Base-by-base conservation (phyloP, 2,113 vertebrate species). In the Numida meleagris region DNA sequence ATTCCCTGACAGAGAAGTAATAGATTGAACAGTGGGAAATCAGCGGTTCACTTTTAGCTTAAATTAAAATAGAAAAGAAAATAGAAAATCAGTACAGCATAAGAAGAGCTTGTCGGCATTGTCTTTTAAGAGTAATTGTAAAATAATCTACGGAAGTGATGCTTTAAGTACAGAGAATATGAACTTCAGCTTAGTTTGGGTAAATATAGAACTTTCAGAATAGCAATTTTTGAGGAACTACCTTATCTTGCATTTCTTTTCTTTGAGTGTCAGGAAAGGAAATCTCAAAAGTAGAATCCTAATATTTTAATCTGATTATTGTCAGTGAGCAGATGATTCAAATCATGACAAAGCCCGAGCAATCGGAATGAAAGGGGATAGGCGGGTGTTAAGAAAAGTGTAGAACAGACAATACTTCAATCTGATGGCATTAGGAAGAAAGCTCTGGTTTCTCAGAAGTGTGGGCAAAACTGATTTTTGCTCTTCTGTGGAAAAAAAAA, bases 261-360 rank as follows among this genome's bases (percentile, higher is more conserved):
- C 71, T 74, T 18, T 81, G 66, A 85, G 36, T 51, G 74, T 88
- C 85, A 88, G 51, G 43, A 85, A 70, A 91, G n/a, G 58, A 81
- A 94, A 86, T 59, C 51, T 94, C 65, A 48, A 59, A 90, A 88
- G 87, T 19, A 83, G 82, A 63, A 95, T 86, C 67, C 40, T 89
- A 93, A 72, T 91, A 91, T 91, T 95, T 95, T 95, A 97, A 95
- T 95, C 91, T 86, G 82, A 93, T 97, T 96, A 92, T 81, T 90
- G 63, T 67, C 88, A 66, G 34, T 93, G 51, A 96, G 71, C 51
- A 84, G 73, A 73, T 59, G 66, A 81, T 86, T 95, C 67, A 93
- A 92, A 90, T 86, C 36, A 83, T 81, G 90, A 82, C 85, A 93
- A 90, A 94, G 48, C 74, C 65, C 76, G 74, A 93, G 85, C 53